Evolutionary conservation across 2,888 invertebrate species (phyloP).

Genomic region (Trachelus troglodyta): DNA sequence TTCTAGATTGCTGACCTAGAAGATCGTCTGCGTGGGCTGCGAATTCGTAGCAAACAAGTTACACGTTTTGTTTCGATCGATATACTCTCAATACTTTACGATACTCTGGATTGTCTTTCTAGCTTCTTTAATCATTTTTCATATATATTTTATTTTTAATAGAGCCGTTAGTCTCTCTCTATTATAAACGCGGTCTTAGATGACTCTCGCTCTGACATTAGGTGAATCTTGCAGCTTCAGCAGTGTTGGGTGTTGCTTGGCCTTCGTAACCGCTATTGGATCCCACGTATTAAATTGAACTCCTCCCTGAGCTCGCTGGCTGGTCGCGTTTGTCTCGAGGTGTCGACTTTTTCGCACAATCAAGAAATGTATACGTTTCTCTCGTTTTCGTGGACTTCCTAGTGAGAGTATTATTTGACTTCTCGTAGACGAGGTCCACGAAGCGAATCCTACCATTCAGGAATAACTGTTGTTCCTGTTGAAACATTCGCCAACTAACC

Average conservation of each 20-base stretch:
- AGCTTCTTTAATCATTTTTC: not conserved
- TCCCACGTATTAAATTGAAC: constrained; percentile 14
- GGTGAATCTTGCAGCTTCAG: constrained; percentile 14
- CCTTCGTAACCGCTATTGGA: constrained; percentile 55
- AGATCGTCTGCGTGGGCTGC: constrained; percentile 21
- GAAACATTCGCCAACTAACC: not conserved
- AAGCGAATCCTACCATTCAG: not conserved
- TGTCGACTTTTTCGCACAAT: not conserved
- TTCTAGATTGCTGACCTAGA: constrained; percentile 32
- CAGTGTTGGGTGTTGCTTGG: constrained; percentile 50
- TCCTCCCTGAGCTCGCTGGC: not conserved
- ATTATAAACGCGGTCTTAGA: not conserved
- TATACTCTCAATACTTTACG: not conserved
- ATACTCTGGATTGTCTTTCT: not conserved
- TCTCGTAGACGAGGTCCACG: not conserved
- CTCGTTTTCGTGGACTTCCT: not conserved
- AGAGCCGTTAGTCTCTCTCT: not conserved
- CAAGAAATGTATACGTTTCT: not conserved
- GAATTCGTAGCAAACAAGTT: not conserved
- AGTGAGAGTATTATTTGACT: not conserved
- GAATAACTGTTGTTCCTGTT: not conserved
- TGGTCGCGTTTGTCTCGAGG: not conserved
- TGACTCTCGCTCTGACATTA: not conserved
- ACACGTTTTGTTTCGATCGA: not conserved
- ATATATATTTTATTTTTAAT: not conserved